Conservation (phyloP, 2,797 vertebrate species). For the Thaleichthys pacificus region DNA sequence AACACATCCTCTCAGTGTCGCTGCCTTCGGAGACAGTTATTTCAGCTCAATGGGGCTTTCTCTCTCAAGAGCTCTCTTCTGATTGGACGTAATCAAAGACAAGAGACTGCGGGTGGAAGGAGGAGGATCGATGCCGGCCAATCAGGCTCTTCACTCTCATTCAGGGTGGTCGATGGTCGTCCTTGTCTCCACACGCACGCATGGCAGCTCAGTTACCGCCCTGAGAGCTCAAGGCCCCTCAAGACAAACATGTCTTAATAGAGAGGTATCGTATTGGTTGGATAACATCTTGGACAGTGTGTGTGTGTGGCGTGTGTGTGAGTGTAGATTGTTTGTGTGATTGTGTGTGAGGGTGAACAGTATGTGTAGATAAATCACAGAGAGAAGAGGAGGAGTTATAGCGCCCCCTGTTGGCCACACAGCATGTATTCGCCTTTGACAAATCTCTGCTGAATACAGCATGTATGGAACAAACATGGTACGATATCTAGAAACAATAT, state of each 20-base stretch:
- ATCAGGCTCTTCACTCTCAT: slow-evolving; percentile 70
- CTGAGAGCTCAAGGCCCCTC: slow-evolving; percentile 26
- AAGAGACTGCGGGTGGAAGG: slow-evolving; percentile 38
- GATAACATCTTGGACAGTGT: neutral
- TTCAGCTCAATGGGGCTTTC: slow-evolving; percentile 56
- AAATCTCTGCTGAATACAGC: no score
- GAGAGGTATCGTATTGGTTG: slow-evolving; percentile 49
- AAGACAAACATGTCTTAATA: slow-evolving; percentile 57
- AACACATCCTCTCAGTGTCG: slow-evolving; percentile 65
- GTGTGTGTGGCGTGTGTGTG: neutral
- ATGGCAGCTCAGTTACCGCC: neutral
- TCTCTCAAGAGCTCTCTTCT: slow-evolving; percentile 40
- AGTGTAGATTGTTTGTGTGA: neutral
- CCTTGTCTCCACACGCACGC: slow-evolving; percentile 66
- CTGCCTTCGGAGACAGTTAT: slow-evolving; percentile 56
- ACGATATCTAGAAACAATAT: no score
- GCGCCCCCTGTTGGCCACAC: slow-evolving; percentile 14
- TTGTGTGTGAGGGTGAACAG: no score
- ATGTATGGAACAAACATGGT: no score
- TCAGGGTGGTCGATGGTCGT: slow-evolving; percentile 70
- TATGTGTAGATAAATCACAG: no score
- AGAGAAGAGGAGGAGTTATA: slow-evolving; percentile 9
- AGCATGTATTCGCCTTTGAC: neutral
- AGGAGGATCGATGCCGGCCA: slow-evolving; percentile 66
- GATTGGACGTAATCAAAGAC: slow-evolving; percentile 66